A percentile compares a stretch with the other conserved stretches of the same genome.
These are phyloP conservation scores for Lathronympha strigana DNA, from an alignment of 2,888 invertebrate genomes.

Conservation along the genomic window DNA sequence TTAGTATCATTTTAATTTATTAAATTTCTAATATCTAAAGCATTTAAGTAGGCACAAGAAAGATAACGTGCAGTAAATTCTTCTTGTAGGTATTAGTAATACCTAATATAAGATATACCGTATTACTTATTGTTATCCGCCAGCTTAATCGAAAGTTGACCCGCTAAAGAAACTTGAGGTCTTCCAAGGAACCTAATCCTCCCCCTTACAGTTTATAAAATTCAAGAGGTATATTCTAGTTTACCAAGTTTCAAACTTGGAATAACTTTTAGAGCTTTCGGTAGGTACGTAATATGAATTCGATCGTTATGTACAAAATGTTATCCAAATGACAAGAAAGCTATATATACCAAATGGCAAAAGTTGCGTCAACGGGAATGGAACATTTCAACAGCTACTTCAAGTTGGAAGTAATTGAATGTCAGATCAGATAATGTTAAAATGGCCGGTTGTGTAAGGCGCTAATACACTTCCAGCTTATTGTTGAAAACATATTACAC, in stretches of 20 bases:
- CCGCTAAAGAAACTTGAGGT: not conserved
- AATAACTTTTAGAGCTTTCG: too few species aligned
- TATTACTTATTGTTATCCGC: too few species aligned
- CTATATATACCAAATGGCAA: conserved; percentile 47
- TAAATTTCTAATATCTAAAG: not conserved
- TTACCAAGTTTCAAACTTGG: too few species aligned
- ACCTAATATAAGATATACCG: too few species aligned
- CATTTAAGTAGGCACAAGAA: too few species aligned
- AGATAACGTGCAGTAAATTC: too few species aligned
- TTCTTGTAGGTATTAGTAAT: too few species aligned
- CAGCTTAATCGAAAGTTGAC: too few species aligned
- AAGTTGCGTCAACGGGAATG: conserved; percentile 48
- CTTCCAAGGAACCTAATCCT: too few species aligned
- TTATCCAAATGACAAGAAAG: conserved; percentile 52
- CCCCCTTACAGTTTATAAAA: too few species aligned
- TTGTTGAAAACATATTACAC: conserved; percentile 37
- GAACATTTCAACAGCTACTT: conserved; percentile 35
- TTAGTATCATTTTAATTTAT: not conserved
- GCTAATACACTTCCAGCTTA: conserved; percentile 41
- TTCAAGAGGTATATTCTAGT: too few species aligned
- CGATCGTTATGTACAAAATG: not conserved
- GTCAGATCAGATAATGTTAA: conserved; percentile 48
- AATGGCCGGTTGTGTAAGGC: conserved; percentile 35
- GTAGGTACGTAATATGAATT: too few species aligned
- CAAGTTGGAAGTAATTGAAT: conserved; percentile 47